These are phyloP conservation scores for Trachelus tabidus DNA, from an alignment of 2,888 invertebrate species.

Conservation along the genomic window DNA sequence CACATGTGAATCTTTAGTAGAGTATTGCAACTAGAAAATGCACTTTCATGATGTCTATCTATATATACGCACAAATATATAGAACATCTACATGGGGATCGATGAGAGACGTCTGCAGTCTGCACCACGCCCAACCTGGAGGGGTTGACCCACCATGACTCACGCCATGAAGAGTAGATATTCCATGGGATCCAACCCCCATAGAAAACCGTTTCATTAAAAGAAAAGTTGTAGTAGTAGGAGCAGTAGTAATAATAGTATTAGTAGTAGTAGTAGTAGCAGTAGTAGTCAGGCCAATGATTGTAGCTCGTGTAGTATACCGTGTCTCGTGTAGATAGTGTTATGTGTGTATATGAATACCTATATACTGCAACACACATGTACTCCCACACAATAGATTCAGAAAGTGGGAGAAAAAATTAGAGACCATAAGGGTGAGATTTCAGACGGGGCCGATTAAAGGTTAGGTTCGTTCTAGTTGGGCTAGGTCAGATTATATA, in stretches of 20 bases:
- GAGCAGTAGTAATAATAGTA: not conserved
- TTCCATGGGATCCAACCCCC: constrained; percentile 5
- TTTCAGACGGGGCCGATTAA: not conserved
- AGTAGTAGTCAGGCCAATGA: not conserved
- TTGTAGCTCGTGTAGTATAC: not conserved
- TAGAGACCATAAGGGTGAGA: not conserved
- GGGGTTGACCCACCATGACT: constrained; percentile 48
- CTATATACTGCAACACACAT: not conserved
- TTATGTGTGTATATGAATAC: not conserved
- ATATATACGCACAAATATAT: not conserved
- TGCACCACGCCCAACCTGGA: constrained; percentile 55
- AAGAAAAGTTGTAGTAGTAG: not conserved
- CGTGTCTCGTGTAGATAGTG: not conserved
- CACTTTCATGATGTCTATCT: not conserved
- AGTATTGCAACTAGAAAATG: not conserved
- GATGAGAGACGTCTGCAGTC: constrained; percentile 55
- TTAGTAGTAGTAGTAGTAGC: not conserved
- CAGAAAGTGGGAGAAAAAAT: not conserved
- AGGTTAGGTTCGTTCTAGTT: not conserved
- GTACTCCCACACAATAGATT: not conserved
- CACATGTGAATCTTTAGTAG: not conserved
- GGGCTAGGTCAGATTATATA: not conserved
- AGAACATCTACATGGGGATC: constrained; percentile 38
- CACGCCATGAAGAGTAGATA: constrained; percentile 48
- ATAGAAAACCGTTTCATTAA: not conserved